A percentile compares a stretch with the other conserved stretches of the same genome.
Conservation (phyloP, 2,113 vertebrate species). For the Thinocorus orbignyianus region DNA sequence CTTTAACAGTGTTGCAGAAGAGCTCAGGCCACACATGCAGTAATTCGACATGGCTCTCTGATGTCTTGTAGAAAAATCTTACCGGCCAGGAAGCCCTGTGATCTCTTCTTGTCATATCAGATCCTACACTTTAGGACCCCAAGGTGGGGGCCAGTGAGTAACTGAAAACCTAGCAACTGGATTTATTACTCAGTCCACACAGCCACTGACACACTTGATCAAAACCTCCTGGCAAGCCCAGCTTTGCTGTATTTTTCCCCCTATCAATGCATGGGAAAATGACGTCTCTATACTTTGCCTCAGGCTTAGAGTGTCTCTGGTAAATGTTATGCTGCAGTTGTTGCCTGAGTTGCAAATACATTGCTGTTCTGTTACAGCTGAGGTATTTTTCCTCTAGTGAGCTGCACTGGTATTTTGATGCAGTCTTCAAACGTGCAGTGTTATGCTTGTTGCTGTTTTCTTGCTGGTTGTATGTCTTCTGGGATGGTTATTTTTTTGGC, state of each 20-base stretch:
- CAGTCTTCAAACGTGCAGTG: rapidly evolving
- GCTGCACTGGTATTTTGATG: not conserved
- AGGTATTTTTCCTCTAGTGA: not conserved
- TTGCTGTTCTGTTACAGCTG: not conserved
- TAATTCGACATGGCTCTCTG: not conserved
- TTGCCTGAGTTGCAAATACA: not conserved
- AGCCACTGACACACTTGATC: not conserved
- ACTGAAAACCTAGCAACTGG: not conserved
- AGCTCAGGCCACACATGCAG: not conserved
- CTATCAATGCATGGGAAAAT: not conserved
- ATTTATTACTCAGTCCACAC: not conserved
- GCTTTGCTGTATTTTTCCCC: not conserved
- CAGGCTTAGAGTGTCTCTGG: not conserved
- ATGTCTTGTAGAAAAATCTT: not conserved
- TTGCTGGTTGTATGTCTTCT: not conserved
- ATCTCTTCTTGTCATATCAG: not conserved
- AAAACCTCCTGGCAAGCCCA: not conserved
- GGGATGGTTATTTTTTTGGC: not conserved
- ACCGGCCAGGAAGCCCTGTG: not conserved
- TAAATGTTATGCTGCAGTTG: not conserved
- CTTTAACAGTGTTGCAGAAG: not conserved
- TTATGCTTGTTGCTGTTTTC: not conserved
- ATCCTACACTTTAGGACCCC: not conserved
- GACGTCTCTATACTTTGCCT: not conserved
- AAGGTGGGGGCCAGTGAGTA: not conserved